Conservation (phyloP, 2,888 invertebrate species). For the Parnassius apollo region DNA sequence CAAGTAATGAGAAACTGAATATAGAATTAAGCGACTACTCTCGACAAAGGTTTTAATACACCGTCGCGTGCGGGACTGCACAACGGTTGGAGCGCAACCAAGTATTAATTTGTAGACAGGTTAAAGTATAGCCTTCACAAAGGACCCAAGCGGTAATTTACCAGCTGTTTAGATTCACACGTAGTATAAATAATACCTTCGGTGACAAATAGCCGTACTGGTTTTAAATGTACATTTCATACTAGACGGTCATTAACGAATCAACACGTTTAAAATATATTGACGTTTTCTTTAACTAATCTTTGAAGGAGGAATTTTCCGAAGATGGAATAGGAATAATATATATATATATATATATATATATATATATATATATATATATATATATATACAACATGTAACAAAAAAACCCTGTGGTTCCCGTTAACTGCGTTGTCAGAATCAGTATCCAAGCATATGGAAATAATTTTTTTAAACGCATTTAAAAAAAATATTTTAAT, state of each 20-base stretch:
- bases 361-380: too few relatives aligned
- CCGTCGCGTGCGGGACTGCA: constrained; percentile 16
- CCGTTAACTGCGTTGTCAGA: too few relatives aligned
- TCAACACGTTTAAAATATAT: not conserved
- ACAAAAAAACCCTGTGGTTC: too few relatives aligned
- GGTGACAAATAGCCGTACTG: constrained; percentile 11
- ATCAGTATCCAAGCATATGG: too few relatives aligned
- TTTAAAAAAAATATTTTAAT: too few relatives aligned
- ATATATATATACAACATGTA: too few relatives aligned
- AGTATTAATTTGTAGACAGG: constrained; percentile 35
- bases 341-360: too few relatives aligned
- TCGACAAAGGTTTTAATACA: constrained; percentile 14
- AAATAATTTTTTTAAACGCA: too few relatives aligned
- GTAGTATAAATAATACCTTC: constrained; percentile 28
- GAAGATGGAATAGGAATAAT: too few relatives aligned
- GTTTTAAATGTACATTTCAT: constrained; percentile 6
- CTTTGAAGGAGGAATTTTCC: too few relatives aligned
- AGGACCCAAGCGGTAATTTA: constrained; percentile 31
- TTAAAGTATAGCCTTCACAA: constrained; percentile 29
- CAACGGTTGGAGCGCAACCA: not conserved
- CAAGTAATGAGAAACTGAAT: constrained; percentile 15
- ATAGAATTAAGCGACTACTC: constrained; percentile 3
- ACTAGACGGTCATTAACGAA: not conserved
- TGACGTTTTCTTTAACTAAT: too few relatives aligned
- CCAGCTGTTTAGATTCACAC: constrained; percentile 35